These are phyloP conservation scores for Flabesymbios commensalis DNA, from an alignment of 2,888 invertebrate genomes.

Conservation along the genomic window DNA sequence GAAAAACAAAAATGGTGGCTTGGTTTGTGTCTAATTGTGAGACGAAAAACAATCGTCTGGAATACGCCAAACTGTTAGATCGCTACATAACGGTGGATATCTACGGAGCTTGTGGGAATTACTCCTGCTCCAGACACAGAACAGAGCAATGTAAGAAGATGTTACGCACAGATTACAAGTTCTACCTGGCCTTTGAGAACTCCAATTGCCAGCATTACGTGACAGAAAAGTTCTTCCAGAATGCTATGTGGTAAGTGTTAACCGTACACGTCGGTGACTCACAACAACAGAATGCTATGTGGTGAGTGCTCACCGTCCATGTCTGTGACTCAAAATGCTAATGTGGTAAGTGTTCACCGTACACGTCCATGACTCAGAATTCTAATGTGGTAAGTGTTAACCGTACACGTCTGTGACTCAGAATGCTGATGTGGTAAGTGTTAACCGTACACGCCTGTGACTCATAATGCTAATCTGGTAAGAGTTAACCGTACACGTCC, in stretches of 20 bases:
- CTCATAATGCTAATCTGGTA: no score
- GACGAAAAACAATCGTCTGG: constrained; percentile 84
- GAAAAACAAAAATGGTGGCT: constrained; percentile 91
- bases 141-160: constrained; percentile 81
- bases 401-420: no score
- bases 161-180: constrained; percentile 75
- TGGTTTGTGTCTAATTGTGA: constrained; percentile 99
- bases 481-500: no score
- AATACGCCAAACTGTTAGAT: constrained; percentile 81
- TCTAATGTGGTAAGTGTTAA: no score
- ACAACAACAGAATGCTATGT: no score
- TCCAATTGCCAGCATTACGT: constrained; percentile 93
- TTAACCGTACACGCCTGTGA: no score
- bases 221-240: constrained; percentile 78
- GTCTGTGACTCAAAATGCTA: no score
- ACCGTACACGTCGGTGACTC: no score
- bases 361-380: no score
- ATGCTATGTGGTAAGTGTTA: constrained; percentile 10
- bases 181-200: constrained; percentile 93
- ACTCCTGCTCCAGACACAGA: constrained; percentile 69
- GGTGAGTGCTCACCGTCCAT: no score
- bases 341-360: no score
- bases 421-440: no score
- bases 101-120: constrained; percentile 71
- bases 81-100: constrained; percentile 73